Evolutionary conservation across 2,797 vertebrate species (phyloP), one percentile per base, ranked within the genome.

Genomic region (Silurus lanzhouensis): DNA sequence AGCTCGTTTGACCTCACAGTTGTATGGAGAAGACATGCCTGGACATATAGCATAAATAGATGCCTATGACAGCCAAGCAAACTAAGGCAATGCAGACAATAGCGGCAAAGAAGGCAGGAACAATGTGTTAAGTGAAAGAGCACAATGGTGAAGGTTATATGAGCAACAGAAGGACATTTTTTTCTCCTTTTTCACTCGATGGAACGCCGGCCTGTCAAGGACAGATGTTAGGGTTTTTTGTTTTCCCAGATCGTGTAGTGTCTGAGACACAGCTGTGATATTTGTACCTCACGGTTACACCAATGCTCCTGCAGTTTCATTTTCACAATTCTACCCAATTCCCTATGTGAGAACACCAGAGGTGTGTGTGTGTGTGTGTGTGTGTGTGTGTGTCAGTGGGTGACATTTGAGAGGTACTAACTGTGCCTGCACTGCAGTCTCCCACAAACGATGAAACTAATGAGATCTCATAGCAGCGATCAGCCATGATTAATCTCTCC

Each of bases 391-490:
- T 60, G 52, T 60, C 20, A 38, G 27, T 60, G 46, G 31, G 27
- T 74, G 64, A 70, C 38, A 61, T n/a, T 71, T 19, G 75, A 70
- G 79, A 66, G 68, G 55, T 84, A 71, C 71, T 72, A 67, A 86
- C 63, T 90, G 85, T 86, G 88, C 60, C 81, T 86, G 78, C 72
- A 83, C 86, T 90, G 85, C 90, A 90, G 93, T 92, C 93, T 89
- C 88, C 90, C 93, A 93, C 93, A 95, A 94, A 95, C 93, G 94
- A 94, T 93, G 92, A 94, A 90, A 88, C 89, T 95, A 95, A 96
- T 95, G 93, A 95, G 93, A 95, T 95, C 95, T 95, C 92, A 95
- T 94, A 93, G 93, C 93, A 94, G 93, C 94, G 92, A 93, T 94
- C 88, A 90, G 94, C 88, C 2, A 88, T 93, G 93, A 95, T 95